phyloP scores from a whole-genome alignment of 2,113 vertebrate genomes.

The Petaurus breviceps region DNA sequence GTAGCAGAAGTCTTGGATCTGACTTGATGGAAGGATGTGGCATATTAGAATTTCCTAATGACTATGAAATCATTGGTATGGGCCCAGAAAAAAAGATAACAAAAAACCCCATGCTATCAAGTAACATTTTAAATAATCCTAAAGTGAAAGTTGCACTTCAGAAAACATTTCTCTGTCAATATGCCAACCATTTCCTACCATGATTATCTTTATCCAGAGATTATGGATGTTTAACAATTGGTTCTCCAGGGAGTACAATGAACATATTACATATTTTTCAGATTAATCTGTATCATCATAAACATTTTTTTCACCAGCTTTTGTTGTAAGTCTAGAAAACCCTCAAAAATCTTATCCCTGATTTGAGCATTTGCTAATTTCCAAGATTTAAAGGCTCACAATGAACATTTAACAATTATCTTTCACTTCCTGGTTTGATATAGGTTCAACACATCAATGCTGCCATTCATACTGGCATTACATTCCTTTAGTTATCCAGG shows the following conservation, averaged over 20 bases:
- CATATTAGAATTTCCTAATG: background rate
- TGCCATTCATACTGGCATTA: background rate
- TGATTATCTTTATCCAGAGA: conserved; percentile 20
- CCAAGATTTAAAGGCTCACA: background rate
- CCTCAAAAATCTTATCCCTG: background rate
- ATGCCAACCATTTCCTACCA: background rate
- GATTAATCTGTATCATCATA: background rate
- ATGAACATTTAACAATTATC: background rate
- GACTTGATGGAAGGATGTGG: background rate
- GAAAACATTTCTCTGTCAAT: conserved; percentile 45
- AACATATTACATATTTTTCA: background rate
- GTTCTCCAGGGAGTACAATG: conserved; percentile 8
- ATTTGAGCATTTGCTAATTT: background rate
- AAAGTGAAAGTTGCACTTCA: conserved; percentile 39
- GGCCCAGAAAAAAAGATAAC: background rate
- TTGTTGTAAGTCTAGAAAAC: background rate
- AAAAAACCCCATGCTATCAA: background rate
- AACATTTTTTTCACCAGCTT: background rate
- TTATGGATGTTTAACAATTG: conserved; percentile 4
- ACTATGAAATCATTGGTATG: background rate
- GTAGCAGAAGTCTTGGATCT: background rate
- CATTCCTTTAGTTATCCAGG: conserved; percentile 29
- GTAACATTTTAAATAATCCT: conserved; percentile 62
- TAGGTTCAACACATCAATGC: background rate
- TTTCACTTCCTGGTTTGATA: background rate